These are phyloP conservation scores for Pheosia gnoma DNA, from an alignment of 2,888 invertebrate species.

Conservation along the genomic window DNA sequence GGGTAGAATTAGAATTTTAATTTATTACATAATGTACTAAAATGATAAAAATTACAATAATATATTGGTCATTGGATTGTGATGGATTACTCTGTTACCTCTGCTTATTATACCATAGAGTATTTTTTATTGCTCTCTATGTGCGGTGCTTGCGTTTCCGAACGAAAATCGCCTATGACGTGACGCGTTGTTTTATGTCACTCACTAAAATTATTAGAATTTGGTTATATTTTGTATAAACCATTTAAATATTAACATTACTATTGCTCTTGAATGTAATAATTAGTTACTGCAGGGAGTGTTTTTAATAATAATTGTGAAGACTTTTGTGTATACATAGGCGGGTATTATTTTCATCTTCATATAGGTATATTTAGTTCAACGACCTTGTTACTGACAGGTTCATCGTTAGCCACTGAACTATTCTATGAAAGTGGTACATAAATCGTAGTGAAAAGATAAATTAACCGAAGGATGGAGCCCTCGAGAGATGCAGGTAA, in stretches of 20 bases:
- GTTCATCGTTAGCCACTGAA: slow-evolving; percentile 80
- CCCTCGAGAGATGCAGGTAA: slow-evolving; percentile 81
- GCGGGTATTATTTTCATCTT: slow-evolving; percentile 61
- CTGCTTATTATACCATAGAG: too few species aligned
- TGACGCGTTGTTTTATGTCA: slow-evolving; percentile 75
- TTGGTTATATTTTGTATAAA: slow-evolving; percentile 41
- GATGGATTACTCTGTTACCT: too few species aligned
- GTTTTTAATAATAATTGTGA: slow-evolving; percentile 44
- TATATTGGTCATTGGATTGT: too few species aligned
- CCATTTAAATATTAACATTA: slow-evolving; percentile 24
- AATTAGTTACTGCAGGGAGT: slow-evolving; percentile 32
- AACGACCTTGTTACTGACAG: slow-evolving; percentile 84
- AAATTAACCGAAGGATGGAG: slow-evolving; percentile 72
- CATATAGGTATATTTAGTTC: slow-evolving; percentile 82
- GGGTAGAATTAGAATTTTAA: too few species aligned
- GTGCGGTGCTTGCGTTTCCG: slow-evolving; percentile 24
- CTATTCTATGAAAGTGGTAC: slow-evolving; percentile 75
- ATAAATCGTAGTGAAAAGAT: slow-evolving; percentile 56
- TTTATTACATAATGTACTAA: too few species aligned
- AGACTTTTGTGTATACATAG: slow-evolving; percentile 48
- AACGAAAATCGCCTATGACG: slow-evolving; percentile 58
- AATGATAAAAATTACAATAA: too few species aligned
- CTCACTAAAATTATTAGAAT: slow-evolving; percentile 54
- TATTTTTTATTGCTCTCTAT: neutral
- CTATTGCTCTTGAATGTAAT: slow-evolving; percentile 22